Evolutionary conservation across 2,888 invertebrate genomes (phyloP).

Genomic region (Drosophila rellima): DNA sequence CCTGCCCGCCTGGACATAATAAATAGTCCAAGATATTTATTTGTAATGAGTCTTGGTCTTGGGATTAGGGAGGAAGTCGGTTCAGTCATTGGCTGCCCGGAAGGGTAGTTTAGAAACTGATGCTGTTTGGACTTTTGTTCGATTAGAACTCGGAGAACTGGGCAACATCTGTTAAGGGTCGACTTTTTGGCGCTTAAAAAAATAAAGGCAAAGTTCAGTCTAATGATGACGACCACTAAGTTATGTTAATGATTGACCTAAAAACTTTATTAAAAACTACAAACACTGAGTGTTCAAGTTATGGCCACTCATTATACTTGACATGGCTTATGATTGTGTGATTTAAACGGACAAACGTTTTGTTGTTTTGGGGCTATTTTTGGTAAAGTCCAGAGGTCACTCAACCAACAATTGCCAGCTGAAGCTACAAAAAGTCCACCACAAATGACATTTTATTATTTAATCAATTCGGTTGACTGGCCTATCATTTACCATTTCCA

Average conservation of each 20-base stretch:
- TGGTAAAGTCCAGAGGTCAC: slow-evolving; percentile 13
- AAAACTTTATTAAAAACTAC: slow-evolving; percentile 68
- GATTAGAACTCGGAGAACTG: slow-evolving; percentile 38
- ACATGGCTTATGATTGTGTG: slow-evolving; percentile 10
- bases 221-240: slow-evolving; percentile 66
- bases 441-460: slow-evolving; percentile 62
- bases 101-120: slow-evolving; percentile 64
- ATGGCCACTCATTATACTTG: slow-evolving; percentile 42
- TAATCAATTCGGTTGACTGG: slow-evolving; percentile 54
- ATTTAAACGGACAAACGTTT: slow-evolving; percentile 13
- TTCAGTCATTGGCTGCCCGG: slow-evolving; percentile 49
- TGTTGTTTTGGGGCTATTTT: slow-evolving; percentile 13
- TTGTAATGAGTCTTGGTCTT: slow-evolving; percentile 70
- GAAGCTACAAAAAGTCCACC: slow-evolving; percentile 18
- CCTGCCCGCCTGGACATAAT: slow-evolving; percentile 57
- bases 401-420: slow-evolving; percentile 16
- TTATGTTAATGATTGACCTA: slow-evolving; percentile 58
- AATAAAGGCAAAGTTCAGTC: slow-evolving; percentile 52
- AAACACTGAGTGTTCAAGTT: slow-evolving; percentile 34
- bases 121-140: slow-evolving; percentile 58
- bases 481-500: slow-evolving; percentile 56
- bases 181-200: slow-evolving; percentile 62
- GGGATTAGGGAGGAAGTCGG: slow-evolving; percentile 38
- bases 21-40: slow-evolving; percentile 78
- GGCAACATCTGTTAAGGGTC: slow-evolving; percentile 58